Percentiles rank a stretch among this genome's conserved stretches.
Conservation (phyloP, 92 coral and sea anemone species). For the Epizoanthus scotinus region DNA sequence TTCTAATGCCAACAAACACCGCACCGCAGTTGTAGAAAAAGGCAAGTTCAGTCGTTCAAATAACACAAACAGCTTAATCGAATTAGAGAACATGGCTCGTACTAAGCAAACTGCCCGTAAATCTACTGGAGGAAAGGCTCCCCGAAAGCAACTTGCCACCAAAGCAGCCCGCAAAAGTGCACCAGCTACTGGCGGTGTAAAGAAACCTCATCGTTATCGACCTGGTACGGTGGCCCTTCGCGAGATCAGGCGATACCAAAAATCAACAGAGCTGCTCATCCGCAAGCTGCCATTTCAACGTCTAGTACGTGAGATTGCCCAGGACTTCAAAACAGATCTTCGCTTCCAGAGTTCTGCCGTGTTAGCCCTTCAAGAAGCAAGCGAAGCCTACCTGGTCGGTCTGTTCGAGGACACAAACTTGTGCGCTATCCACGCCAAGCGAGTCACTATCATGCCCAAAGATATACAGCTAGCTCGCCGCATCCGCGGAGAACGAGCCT, state of each 20-base stretch:
- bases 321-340: no score
- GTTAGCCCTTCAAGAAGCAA: slow-evolving; percentile 96
- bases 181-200: slow-evolving; percentile 88
- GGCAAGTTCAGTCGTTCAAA: slow-evolving; percentile 21
- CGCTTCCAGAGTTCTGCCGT: slow-evolving; percentile 98
- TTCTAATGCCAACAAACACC: slow-evolving; percentile 10
- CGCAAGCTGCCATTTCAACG: no score
- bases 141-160: slow-evolving; percentile 95
- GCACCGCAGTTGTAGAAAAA: slow-evolving; percentile 21
- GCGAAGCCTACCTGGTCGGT: slow-evolving; percentile 98
- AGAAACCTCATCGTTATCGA: slow-evolving; percentile 95
- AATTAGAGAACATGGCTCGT: slow-evolving; percentile 7
- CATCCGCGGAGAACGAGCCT: slow-evolving; percentile 29
- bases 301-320: no score
- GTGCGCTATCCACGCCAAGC: no score
- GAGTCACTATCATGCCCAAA: not conserved
- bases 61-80: slow-evolving; percentile 8
- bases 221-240: slow-evolving; percentile 71
- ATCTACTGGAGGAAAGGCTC: slow-evolving; percentile 62
- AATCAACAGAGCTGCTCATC: slow-evolving; percentile 91
- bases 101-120: not conserved
- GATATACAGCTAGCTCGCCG: slow-evolving; percentile 9
- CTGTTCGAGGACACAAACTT: slow-evolving; percentile 78
- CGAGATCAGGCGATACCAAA: slow-evolving; percentile 94
- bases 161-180: slow-evolving; percentile 99